A percentile compares a stretch with the other conserved stretches of the same genome.
These are phyloP conservation scores for Bostrychus sinensis DNA, from an alignment of 2,113 vertebrate genomes.

Conservation along the genomic window DNA sequence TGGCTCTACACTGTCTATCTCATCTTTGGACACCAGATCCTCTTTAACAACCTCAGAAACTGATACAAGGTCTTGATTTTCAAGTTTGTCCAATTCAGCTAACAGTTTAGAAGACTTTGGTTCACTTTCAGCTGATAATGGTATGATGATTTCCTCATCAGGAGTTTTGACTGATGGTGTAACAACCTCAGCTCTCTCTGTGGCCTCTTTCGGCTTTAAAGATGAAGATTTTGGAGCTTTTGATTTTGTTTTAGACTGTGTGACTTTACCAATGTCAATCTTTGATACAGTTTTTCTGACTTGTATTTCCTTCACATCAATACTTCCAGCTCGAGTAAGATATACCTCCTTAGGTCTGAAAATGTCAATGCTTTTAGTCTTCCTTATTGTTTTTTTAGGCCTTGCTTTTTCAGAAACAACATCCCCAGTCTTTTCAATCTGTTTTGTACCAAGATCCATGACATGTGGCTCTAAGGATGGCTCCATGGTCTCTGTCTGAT, in stretches of 20 bases:
- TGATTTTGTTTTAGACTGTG: background rate
- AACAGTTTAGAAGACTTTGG: background rate
- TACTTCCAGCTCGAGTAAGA: background rate
- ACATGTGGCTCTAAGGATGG: background rate
- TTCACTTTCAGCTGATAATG: background rate
- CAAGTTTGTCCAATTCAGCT: background rate
- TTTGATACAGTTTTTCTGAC: background rate
- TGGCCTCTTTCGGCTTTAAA: background rate
- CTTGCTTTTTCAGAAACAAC: background rate
- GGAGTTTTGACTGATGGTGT: too few species aligned
- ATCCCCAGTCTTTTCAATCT: background rate
- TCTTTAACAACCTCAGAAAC: background rate
- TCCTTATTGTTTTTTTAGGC: background rate
- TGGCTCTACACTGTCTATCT: background rate
- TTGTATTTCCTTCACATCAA: background rate
- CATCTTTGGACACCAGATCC: background rate
- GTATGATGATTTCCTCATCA: background rate
- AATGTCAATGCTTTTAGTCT: background rate
- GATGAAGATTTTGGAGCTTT: background rate
- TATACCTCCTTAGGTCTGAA: background rate
- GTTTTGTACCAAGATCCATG: background rate
- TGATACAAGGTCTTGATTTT: background rate
- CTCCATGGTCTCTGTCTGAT: background rate
- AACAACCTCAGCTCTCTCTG: background rate
- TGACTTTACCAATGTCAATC: background rate